These are phyloP conservation scores for Chaetogeoica ovagalla DNA, from an alignment of 2,888 invertebrate species.

Conservation along the genomic window DNA sequence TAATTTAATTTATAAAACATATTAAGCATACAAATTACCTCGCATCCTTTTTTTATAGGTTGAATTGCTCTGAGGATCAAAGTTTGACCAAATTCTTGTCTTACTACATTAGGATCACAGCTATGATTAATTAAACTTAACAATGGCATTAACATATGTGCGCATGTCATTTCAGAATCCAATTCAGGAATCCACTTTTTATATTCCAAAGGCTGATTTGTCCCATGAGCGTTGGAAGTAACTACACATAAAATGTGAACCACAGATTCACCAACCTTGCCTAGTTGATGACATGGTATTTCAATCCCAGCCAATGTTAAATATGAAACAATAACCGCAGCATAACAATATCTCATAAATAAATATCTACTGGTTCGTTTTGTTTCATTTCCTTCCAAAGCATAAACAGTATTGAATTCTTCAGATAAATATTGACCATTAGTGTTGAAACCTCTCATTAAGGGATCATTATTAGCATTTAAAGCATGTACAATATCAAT, in stretches of 20 bases:
- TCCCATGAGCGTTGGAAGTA: constrained; percentile 44
- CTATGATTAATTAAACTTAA: constrained; percentile 84
- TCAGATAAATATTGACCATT: constrained; percentile 30
- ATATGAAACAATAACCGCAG: constrained; percentile 19
- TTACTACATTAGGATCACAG: constrained; percentile 79
- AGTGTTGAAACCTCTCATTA: constrained; percentile 37
- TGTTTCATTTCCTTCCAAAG: constrained; percentile 43
- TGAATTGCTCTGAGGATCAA: constrained; percentile 66
- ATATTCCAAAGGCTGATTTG: background rate
- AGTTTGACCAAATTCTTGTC: constrained; percentile 63
- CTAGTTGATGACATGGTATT: constrained; percentile 37
- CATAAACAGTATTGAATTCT: constrained; percentile 27
- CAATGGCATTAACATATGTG: constrained; percentile 73
- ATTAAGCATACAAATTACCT: constrained; percentile 59
- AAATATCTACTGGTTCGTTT: constrained; percentile 23
- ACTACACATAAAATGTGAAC: constrained; percentile 28
- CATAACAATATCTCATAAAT: constrained; percentile 35
- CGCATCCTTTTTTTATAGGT: constrained; percentile 72
- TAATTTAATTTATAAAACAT: too few relatives aligned
- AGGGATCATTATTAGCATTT: constrained; percentile 18
- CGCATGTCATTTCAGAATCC: background rate
- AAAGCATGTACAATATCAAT: background rate
- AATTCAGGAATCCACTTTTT: too few relatives aligned
- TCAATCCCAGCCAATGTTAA: constrained; percentile 1
- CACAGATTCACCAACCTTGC: constrained; percentile 40